Evolutionary conservation across 2,113 vertebrate species (phyloP), one percentile per base, ranked within the genome.

Genomic region (Platycercus adscitus): DNA sequence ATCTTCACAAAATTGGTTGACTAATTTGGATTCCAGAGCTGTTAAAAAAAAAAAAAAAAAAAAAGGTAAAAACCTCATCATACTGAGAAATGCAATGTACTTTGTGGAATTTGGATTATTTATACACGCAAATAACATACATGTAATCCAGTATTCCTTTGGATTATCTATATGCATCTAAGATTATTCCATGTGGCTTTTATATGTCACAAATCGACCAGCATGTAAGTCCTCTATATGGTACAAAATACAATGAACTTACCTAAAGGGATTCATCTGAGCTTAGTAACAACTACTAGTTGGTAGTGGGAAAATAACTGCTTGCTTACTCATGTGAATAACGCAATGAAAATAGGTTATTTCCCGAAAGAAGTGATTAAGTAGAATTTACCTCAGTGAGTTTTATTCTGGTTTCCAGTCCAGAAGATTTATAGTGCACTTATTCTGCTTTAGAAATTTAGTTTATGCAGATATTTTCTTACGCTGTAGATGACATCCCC

Each of bases 1-100:
- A 97, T 99, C 99, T 97, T 99, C 98, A 97, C 99, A 99, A 95
- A 99, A 99, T 56, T 99, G 98, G 90, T 97, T 99, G 41, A 99
- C 98, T 64, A 99, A 98, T 97, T 99, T 98, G 23, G 98, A 99
- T 89, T 99, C 99, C 96, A 99, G 95, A 83, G 98, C 99, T 97
- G 86, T 89, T 99, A 80, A 55, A 86, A 95, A 71, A 91, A 94
- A 77, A 46, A 61, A 87, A 82, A 77, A 46, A 53, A 87, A 82
- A 79, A 44, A 56, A 56, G 31, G 39, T 25, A 43, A 56, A 88
- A 71, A 77, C 11, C 6, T 25, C 39, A 78, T 12, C 7, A 53
- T 73, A 73, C 23, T 84, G 63, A 92, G n/a, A 91, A 90, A 77
- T 69, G 64, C 0, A 49, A 37, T 64, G 35, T 44, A 12, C 76